Evolutionary conservation across 2,113 vertebrate genomes (phyloP).

Genomic region (Macrotus californicus): DNA sequence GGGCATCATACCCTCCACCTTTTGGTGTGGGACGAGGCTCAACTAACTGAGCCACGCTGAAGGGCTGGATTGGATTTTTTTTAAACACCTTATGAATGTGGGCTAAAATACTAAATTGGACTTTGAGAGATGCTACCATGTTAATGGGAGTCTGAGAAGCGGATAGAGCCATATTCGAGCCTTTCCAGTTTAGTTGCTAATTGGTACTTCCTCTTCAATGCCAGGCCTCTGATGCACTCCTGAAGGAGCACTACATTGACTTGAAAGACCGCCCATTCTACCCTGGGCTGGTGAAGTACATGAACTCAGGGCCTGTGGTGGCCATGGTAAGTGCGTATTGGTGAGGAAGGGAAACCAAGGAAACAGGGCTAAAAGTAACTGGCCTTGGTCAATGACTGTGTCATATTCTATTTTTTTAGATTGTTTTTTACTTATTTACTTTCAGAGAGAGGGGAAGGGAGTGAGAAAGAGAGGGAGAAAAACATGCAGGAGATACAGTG

Average conservation of each 20-base stretch:
- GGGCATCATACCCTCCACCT: neutral
- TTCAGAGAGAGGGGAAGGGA: too few relatives aligned
- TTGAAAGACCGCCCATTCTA: conserved; percentile 87
- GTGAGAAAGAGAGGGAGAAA: too few relatives aligned
- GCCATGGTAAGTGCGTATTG: conserved; percentile 84
- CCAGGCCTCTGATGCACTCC: conserved; percentile 83
- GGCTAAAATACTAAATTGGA: neutral
- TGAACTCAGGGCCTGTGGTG: conserved; percentile 88
- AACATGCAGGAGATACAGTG: too few relatives aligned
- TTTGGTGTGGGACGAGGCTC: neutral
- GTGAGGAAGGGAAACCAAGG: neutral
- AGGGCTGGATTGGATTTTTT: neutral
- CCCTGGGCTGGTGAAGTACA: conserved; percentile 84
- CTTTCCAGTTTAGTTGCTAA: neutral
- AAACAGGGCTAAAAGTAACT: neutral
- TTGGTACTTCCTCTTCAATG: neutral
- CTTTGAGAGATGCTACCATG: neutral
- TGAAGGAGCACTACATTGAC: conserved; percentile 85
- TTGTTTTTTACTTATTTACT: too few relatives aligned
- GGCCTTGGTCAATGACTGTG: neutral
- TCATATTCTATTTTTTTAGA: neutral
- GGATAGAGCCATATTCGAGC: neutral
- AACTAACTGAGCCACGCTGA: neutral
- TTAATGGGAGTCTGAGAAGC: neutral
- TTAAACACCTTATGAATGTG: neutral